Evolutionary conservation across 37 sponge, comb jelly and placozoan species (phyloP).

Genomic region (Haliclona indistincta): DNA sequence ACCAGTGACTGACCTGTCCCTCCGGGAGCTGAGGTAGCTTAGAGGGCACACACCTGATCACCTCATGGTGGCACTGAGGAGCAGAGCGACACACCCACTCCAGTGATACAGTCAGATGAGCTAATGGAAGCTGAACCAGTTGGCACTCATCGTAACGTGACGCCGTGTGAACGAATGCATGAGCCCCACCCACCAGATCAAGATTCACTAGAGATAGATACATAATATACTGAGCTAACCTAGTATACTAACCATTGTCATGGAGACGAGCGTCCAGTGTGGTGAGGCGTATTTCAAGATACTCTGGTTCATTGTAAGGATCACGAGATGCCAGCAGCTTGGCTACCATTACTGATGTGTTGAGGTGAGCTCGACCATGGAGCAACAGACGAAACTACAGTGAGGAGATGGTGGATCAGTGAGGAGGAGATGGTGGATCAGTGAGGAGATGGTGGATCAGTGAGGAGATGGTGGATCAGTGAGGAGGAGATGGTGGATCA

Average conservation of each 20-base stretch:
- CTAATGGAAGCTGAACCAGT: slow-evolving; percentile 62
- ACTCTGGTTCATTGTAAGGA: slow-evolving; percentile 84
- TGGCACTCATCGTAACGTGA: slow-evolving; percentile 91
- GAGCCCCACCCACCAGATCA: slow-evolving; percentile 53
- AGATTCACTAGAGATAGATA: slow-evolving; percentile 40
- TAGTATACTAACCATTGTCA: slow-evolving; percentile 39
- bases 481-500: too few species aligned
- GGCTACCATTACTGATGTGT: slow-evolving; percentile 25
- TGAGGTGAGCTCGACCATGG: slow-evolving; percentile 72
- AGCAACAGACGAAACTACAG: slow-evolving; percentile 66
- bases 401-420: too few species aligned
- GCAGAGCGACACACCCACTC: slow-evolving; percentile 55
- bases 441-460: too few species aligned
- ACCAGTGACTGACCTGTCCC: slow-evolving; percentile 31
- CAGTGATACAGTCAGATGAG: slow-evolving; percentile 17
- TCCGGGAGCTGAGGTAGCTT: slow-evolving; percentile 58
- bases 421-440: too few species aligned
- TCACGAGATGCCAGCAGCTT: slow-evolving; percentile 69
- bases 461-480: too few species aligned
- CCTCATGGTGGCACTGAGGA: slow-evolving; percentile 67
- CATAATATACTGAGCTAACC: not conserved
- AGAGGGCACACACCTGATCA: slow-evolving; percentile 79
- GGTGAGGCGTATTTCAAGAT: slow-evolving; percentile 58
- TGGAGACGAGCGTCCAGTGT: slow-evolving; percentile 23
- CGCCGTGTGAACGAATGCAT: slow-evolving; percentile 83